Evolutionary conservation across 2,888 invertebrate genomes (phyloP), one percentile per base, ranked within the genome.

Genomic region (Microctonus hyperodae): DNA sequence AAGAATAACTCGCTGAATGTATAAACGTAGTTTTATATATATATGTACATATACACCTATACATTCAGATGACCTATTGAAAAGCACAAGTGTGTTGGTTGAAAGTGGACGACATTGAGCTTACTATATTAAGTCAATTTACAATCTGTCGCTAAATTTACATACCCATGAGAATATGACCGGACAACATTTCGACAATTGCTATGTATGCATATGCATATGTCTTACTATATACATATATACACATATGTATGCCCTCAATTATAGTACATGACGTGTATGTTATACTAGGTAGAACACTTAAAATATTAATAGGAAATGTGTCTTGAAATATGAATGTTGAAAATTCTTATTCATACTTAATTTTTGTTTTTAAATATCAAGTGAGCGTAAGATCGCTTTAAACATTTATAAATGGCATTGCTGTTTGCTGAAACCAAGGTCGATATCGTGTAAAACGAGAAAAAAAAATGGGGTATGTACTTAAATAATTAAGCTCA

Each of bases 71-170:
- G 16, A n/a, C 7, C 44, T n/a, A 16, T 44, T 44, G 44, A 44
- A 44, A 44, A 44, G 44, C 44, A 20, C 16, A 7, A 28, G 13
- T 11, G 51, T 25, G 25, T 44, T 5, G 44, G n/a, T n/a, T 20
- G 16, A 16, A 44, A 44, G 20, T 16, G 44, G 44, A 44, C 44
- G 44, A 6, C 44, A 44, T 11, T 23, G 28, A 51, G 51, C 25
- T 51, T 23, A 51, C 16, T 2, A 13, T 51, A 25, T 25, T 51
- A 51, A 51, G 16, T 51, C 25, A 51, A 51, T 51, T 51, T 25
- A 51, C 51, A 51, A 51, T n/a, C 51, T 51, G 51, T 51, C 51
- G 23, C 25, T 51, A 13, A 11, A 25, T 51, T 51, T 28, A 16
- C 44, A 44, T 44, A 44, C 16, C 44, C 44, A 16, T n/a, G 44